Base-by-base conservation (phyloP, 2,113 vertebrate genomes). In the Dasyprocta punctata region DNA sequence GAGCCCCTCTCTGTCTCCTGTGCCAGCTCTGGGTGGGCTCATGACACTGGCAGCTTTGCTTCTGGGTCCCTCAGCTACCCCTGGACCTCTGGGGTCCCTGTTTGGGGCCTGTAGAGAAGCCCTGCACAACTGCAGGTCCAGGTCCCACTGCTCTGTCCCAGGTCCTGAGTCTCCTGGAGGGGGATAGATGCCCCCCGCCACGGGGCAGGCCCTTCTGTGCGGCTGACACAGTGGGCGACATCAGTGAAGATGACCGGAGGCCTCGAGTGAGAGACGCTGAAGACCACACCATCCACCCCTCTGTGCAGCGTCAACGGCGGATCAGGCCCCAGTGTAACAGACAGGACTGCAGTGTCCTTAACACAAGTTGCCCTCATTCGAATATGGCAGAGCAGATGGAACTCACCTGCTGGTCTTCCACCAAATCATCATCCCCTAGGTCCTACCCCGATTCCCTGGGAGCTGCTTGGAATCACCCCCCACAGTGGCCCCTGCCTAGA, bases 251-350 rank as follows among this genome's bases (percentile, higher is more conserved):
- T n/a, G 36, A 69, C 65, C 17, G 0, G 36, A 75, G 30, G 63
- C 28, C 63, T 30, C 63, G n/a, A 16, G 63, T 33, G 30, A 36
- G 65, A 36, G 65, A 69, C 65, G 19, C 65, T n/a, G 36, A 33
- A n/a, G 24, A 16, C 44, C 73, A 77, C 5, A 14, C 26, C 26
- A 30, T 14, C 41, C 73, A 47, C 13, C 22, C 47, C 77, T 47
- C 73, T 10, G 5, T 1, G 2, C 49, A 36, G 56, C 41, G 5
- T 33, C 10, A 0, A 6, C 3, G 10, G 13, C 13, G 16, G 77
- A 20, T 17, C 47, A 80, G 44, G 77, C 30, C 17, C 30, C 47
- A 80, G 0, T 19, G 77, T 17, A 26, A 49, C 56, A 78, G 36
- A 61, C 2, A 4, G 33, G 65, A 41, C 52, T 61, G 6, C 56